phyloP scores from a whole-genome alignment of 2,113 vertebrate genomes.

The Hydrochoerus hydrochaeris region DNA sequence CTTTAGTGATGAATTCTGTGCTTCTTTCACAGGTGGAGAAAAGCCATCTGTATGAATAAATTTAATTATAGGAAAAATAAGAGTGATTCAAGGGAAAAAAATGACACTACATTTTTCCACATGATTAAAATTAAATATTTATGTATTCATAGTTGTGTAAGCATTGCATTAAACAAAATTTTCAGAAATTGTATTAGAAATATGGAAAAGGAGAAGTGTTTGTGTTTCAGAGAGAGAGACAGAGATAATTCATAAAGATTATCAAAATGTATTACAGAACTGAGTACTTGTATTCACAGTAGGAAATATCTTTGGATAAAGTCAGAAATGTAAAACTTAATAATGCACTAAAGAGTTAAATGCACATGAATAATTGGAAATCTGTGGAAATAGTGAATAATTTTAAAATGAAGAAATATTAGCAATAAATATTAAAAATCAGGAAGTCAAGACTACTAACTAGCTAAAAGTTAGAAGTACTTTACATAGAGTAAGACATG shows the following conservation, averaged over 20 bases:
- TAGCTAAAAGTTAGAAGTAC: neutral
- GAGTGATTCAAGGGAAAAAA: neutral
- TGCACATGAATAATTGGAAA: neutral
- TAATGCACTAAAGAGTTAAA: neutral
- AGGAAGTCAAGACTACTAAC: neutral
- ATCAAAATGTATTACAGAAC: neutral
- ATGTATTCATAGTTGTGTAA: neutral
- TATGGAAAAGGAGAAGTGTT: neutral
- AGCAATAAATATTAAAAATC: neutral
- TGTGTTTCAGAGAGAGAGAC: neutral
- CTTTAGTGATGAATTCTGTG: conserved; percentile 14
- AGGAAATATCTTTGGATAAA: neutral
- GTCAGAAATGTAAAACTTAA: neutral
- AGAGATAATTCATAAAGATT: neutral
- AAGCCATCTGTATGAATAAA: neutral
- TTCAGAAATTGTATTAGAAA: neutral
- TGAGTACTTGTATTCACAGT: neutral
- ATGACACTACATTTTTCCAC: neutral
- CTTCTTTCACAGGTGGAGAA: neutral
- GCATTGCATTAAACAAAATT: neutral
- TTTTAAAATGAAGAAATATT: neutral
- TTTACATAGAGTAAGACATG: neutral
- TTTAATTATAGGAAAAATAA: neutral
- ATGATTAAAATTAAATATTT: neutral
- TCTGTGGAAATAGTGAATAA: neutral